Base-by-base conservation (phyloP, 2,888 invertebrate genomes). In the Aspidiotus rigidus region DNA sequence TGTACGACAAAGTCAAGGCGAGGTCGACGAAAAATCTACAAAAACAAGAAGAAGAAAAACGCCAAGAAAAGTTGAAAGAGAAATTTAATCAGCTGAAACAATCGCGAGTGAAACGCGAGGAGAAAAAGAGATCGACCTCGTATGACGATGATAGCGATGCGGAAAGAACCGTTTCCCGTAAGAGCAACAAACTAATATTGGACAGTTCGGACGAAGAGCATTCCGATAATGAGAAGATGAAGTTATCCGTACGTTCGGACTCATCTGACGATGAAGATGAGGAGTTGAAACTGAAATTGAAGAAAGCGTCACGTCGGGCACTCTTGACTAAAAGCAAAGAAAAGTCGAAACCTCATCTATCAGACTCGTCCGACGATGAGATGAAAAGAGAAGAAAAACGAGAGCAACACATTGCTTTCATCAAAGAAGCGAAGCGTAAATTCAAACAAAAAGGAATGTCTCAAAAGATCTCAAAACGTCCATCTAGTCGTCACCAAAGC, bases 1-100 rank as follows among this genome's bases (percentile, higher is more conserved):
- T 97, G 96, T 97, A 97, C 78, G 96, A 96, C 77, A 96, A 96
- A 80, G 93, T 94, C 0, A 94, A 94, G 79, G 93, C 93, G 5
- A 84, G 93, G 55, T 93, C 93, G 39, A 93, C 92, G 75, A 93
- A 93, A 79, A 93, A 93, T 77, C 90, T 92, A 88, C 90, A 92
- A 77, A 92, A 92, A 77, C 87, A 91, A 77, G 90, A 90, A 76
- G 92, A 93, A 78, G 90, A 92, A 78, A 91, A 91, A 77, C 83
- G 88, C 0, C 86, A 87, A 77, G 86, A 89, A 77, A 92, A 92
- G 76, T 86, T 90, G 66, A 90, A 93, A 78, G 92, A 93, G 9
- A 92, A 93, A 79, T 93, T 93, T 77, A 88, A 87, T 74, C 89
- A 90, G 76, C 77, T 93, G 71, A 93, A 93, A 77, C 90, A 93